Percentiles rank a stretch among this genome's conserved stretches.
Conservation (phyloP, 2,888 invertebrate species). For the Cinara cedri region DNA sequence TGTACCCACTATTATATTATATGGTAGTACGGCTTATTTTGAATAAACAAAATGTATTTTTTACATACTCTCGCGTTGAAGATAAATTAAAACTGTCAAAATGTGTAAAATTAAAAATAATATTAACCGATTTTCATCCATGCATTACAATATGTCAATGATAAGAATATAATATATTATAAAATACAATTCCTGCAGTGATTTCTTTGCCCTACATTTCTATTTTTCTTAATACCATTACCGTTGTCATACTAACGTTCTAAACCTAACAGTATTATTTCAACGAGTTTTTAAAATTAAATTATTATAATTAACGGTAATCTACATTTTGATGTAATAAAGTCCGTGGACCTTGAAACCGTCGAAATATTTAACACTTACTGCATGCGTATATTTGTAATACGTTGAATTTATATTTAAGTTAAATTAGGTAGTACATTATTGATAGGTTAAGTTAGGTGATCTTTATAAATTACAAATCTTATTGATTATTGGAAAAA, state of each 20-base stretch:
- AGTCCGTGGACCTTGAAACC: slow-evolving; percentile 24
- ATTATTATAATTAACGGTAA: slow-evolving; percentile 41
- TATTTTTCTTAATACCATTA: background rate
- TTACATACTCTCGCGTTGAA: background rate
- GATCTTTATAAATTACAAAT: too few species aligned
- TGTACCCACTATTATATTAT: background rate
- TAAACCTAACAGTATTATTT: slow-evolving; percentile 7
- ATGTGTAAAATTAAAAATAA: slow-evolving; percentile 8
- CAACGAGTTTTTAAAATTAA: slow-evolving; percentile 13
- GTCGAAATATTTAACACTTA: too few species aligned
- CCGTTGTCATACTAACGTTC: background rate
- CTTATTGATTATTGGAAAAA: too few species aligned
- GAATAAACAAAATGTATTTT: background rate
- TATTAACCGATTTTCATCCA: background rate
- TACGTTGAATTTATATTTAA: too few species aligned
- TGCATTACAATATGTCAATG: slow-evolving; percentile 14
- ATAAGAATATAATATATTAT: too few species aligned
- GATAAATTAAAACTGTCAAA: slow-evolving; percentile 42
- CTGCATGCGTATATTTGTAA: too few species aligned
- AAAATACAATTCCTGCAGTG: too few species aligned
- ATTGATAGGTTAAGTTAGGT: too few species aligned
- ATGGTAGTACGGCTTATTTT: too few species aligned
- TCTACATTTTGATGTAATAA: background rate
- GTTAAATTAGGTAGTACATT: too few species aligned
- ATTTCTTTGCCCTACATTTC: slow-evolving; percentile 35